A percentile compares a stretch with the other conserved stretches of the same genome.
Evolutionary conservation across 2,797 vertebrate genomes (phyloP).

Genomic region (Cheirogaleus major): DNA sequence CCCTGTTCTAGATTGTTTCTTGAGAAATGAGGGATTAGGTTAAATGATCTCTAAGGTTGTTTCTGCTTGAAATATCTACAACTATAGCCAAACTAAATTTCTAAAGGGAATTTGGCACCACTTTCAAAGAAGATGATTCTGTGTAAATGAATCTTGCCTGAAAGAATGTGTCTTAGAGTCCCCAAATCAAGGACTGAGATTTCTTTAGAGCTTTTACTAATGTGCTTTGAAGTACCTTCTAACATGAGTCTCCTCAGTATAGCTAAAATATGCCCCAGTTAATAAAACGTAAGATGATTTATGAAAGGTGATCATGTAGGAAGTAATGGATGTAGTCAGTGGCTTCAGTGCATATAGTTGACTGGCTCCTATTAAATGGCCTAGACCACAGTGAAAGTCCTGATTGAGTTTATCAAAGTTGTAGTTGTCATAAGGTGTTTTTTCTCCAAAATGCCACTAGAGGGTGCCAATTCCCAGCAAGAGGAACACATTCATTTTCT

Average conservation of each 20-base stretch:
- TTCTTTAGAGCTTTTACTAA: not conserved
- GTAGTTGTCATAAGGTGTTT: not conserved
- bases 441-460: slow-evolving; percentile 54
- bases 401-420: not conserved
- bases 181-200: not conserved
- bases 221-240: not conserved
- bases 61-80: not conserved
- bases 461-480: slow-evolving; percentile 34
- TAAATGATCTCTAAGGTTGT: not conserved
- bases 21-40: not conserved
- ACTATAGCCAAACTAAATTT: not conserved
- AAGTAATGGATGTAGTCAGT: not conserved
- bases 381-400: not conserved
- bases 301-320: not conserved
- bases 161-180: not conserved
- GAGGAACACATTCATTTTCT: not conserved
- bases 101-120: not conserved
- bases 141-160: not conserved
- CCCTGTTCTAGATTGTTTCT: not conserved
- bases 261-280: not conserved
- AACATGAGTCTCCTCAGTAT: not conserved
- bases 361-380: not conserved
- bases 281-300: not conserved
- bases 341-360: not conserved
- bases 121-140: not conserved